Conservation (phyloP, 2,888 invertebrate species). For the Xanthostigma xanthostigma region DNA sequence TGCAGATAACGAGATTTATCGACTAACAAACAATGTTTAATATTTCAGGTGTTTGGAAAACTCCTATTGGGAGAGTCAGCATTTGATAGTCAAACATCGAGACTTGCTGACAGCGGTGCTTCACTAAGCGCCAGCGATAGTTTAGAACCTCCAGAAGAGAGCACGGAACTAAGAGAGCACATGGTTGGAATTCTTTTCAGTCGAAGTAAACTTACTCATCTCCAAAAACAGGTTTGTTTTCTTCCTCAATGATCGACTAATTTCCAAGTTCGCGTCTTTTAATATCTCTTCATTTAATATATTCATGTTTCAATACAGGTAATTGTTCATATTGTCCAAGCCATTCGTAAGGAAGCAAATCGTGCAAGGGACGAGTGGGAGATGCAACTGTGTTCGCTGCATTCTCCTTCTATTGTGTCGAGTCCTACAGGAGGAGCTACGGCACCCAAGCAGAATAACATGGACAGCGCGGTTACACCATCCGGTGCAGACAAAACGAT, state of each 20-base stretch:
- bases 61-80: constrained; percentile 54
- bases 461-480: constrained; percentile 23
- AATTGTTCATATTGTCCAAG: constrained; percentile 78
- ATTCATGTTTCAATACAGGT: constrained; percentile 33
- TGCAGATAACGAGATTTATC: background rate
- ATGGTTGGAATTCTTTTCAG: constrained; percentile 94
- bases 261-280: background rate
- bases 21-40: constrained; percentile 1
- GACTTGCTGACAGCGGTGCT: constrained; percentile 15
- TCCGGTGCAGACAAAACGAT: constrained; percentile 19
- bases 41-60: constrained; percentile 71
- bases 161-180: constrained; percentile 64
- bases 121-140: constrained; percentile 23
- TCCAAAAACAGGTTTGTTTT: constrained; percentile 69
- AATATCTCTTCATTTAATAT: background rate
- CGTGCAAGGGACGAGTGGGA: constrained; percentile 89
- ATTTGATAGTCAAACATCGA: background rate
- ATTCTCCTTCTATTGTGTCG: constrained; percentile 23
- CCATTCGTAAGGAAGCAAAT: constrained; percentile 77
- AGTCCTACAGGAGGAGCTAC: constrained; percentile 12
- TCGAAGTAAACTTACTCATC: constrained; percentile 78
- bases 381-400: constrained; percentile 36
- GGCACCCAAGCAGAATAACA: constrained; percentile 16
- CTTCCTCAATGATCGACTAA: background rate
- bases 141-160: constrained; percentile 31